Conservation (phyloP, 2,888 invertebrate genomes). For the Halictus ligatus region DNA sequence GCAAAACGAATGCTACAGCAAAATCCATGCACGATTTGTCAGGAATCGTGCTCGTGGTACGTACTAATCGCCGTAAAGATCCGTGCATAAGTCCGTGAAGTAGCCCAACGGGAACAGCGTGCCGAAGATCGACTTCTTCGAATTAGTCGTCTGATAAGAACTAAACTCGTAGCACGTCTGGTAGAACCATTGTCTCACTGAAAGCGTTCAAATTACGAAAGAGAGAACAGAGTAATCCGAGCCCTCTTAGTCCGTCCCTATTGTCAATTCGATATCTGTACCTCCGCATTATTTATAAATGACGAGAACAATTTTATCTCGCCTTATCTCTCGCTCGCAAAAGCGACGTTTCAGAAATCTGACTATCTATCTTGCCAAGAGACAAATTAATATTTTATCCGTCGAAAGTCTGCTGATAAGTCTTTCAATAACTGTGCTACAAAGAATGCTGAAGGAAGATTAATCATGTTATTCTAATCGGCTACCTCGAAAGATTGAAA, state of each 20-base stretch:
- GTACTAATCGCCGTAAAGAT: slow-evolving; percentile 84
- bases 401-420: background rate
- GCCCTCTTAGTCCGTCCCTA: background rate
- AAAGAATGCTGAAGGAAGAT: background rate
- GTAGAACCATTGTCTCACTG: slow-evolving; percentile 92
- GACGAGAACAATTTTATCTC: background rate
- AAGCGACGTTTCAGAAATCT: background rate
- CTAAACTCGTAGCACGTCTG: slow-evolving; percentile 95
- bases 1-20: slow-evolving; percentile 8
- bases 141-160: slow-evolving; percentile 91
- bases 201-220: slow-evolving; percentile 40
- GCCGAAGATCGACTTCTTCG: slow-evolving; percentile 87
- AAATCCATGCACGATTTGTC: background rate
- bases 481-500: background rate
- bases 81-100: slow-evolving; percentile 84
- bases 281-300: background rate
- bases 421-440: background rate
- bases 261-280: background rate
- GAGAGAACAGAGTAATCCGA: background rate
- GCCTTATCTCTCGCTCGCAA: background rate
- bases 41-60: slow-evolving; percentile 34
- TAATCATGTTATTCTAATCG: background rate
- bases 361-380: background rate
- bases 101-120: slow-evolving; percentile 85
- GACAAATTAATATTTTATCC: background rate